A percentile compares a stretch with the other conserved stretches of the same genome.
Evolutionary conservation across 2,113 vertebrate genomes (phyloP).

Genomic region (Tachysurus vachellii): DNA sequence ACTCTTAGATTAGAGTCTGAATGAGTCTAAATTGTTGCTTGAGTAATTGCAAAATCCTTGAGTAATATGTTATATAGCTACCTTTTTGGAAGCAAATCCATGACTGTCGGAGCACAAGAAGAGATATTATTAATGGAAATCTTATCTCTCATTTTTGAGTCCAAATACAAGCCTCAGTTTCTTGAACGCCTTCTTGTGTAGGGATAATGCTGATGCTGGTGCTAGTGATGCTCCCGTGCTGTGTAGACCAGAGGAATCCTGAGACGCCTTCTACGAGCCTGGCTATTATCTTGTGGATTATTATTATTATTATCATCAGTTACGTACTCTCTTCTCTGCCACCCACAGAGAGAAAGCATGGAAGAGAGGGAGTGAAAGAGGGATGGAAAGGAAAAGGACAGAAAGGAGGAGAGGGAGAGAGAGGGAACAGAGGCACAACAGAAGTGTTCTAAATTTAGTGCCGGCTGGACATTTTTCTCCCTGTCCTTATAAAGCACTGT

Average conservation of each 20-base stretch:
- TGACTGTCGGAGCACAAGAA: not conserved
- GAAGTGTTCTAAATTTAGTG: conserved; percentile 77
- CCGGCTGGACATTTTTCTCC: conserved; percentile 60
- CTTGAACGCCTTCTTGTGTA: not conserved
- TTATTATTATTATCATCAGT: conserved; percentile 44
- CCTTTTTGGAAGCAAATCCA: not conserved
- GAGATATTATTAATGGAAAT: not conserved
- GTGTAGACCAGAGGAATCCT: conserved; percentile 30
- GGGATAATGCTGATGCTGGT: conserved; percentile 4
- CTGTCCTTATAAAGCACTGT: conserved; percentile 79
- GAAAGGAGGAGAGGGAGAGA: conserved; percentile 35
- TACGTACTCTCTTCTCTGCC: conserved; percentile 25
- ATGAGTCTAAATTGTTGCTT: not conserved
- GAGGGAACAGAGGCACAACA: conserved; percentile 68
- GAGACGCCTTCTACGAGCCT: conserved; percentile 32
- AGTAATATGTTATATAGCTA: not conserved
- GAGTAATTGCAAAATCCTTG: not conserved
- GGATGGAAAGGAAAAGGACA: not conserved
- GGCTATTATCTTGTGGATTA: conserved; percentile 43
- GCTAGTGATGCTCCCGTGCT: conserved; percentile 32
- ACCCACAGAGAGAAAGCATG: conserved; percentile 35
- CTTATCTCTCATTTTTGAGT: not conserved
- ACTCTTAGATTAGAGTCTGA: not conserved
- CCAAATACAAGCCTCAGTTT: not conserved
- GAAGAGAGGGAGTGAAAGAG: not conserved